A percentile compares a stretch with the other conserved stretches of the same genome.
Evolutionary conservation across 2,888 invertebrate species (phyloP).

Genomic region (Amphipoea oculea): DNA sequence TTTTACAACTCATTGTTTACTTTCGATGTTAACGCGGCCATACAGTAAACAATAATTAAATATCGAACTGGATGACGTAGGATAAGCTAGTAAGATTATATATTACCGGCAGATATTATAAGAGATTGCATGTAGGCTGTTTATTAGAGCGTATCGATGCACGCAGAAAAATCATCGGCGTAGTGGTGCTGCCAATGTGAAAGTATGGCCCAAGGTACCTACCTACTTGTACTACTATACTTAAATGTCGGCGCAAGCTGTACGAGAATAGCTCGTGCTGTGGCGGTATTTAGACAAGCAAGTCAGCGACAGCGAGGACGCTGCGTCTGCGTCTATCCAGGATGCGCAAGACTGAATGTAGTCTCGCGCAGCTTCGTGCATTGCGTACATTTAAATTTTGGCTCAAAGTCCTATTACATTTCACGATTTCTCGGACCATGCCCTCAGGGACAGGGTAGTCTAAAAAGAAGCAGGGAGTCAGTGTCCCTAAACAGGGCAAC

Average conservation of each 20-base stretch:
- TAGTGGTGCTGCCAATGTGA: slow-evolving; percentile 16
- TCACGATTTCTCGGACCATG: not conserved
- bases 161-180: slow-evolving; percentile 23
- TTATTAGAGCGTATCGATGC: slow-evolving; percentile 41
- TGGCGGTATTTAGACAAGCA: not conserved
- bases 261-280: not conserved
- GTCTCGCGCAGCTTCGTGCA: not conserved
- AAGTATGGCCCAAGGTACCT: slow-evolving; percentile 24
- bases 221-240: not conserved
- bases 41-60: slow-evolving; percentile 24
- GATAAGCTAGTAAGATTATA: slow-evolving; percentile 12
- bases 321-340: not conserved
- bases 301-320: too few relatives aligned
- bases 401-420: not conserved
- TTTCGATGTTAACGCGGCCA: not conserved
- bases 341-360: not conserved
- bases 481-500: not conserved
- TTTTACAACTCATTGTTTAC: slow-evolving; percentile 27
- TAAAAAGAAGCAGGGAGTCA: not conserved
- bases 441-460: not conserved
- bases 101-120: slow-evolving; percentile 36
- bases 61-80: slow-evolving; percentile 15
- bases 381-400: not conserved
- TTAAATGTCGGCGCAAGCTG: not conserved
- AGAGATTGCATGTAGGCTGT: slow-evolving; percentile 10